Base-by-base conservation (phyloP, 2,113 vertebrate species). In the Seriola rivoliana region DNA sequence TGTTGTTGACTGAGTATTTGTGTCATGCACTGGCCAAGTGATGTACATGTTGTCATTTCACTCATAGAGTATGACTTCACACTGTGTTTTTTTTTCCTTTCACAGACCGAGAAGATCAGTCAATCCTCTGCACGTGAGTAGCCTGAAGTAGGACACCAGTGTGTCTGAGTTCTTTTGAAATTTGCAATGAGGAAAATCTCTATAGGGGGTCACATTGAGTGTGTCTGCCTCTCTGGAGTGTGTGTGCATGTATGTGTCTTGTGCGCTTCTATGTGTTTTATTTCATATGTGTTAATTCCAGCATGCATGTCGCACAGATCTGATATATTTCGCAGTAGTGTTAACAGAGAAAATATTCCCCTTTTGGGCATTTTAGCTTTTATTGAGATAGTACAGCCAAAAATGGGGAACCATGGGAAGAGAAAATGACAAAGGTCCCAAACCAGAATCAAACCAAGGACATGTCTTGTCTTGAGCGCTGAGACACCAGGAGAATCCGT, bases 71-170 rank as follows among this genome's bases (percentile, higher is more conserved):
- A 23, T 84, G 52, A 65, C 29, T 5, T 80, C 3, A 7, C 34
- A 29, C 44, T 32, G 14, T 85, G 54, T 71, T 83, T 89, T 71
- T 74, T 82, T 88, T 71, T 81, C 73, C 21, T 85, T 81, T 34
- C 29, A 82, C 94, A 98, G 97, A 98, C 91, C 94, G 97, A 80
- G 97, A 98, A 92, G 97, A 98, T 84, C 97, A 98, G 81, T 93
- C 97, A 36, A 98, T 97, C 87, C 96, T 98, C 60, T 98, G 97
- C 97, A 97, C 97, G 97, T 98, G 91, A 97, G 97, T 97, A 86
- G 9, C 10, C 19, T 29, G 0, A 29, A 78, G 1, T 17, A 12
- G 58, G 36, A 48, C 6, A 1, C 67, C 44, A 58, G 11, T 79
- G 23, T 69, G 60, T 82, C 21, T 85, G 4, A 55, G 3, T 68